phyloP scores from a whole-genome alignment of 2,113 vertebrate genomes.

The Excalfactoria chinensis region DNA sequence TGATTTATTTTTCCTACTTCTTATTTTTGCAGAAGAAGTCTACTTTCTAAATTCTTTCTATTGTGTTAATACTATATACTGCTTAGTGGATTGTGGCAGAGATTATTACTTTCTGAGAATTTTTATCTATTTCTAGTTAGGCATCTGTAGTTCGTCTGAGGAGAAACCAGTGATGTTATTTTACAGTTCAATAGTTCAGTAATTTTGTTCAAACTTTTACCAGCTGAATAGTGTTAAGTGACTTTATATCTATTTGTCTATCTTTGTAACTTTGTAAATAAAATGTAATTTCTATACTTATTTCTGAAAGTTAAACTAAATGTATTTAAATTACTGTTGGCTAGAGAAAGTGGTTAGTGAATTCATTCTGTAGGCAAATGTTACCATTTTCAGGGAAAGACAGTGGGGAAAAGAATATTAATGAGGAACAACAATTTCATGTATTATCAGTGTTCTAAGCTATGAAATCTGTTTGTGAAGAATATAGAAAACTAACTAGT shows the following conservation, averaged over 20 bases:
- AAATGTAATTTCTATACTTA: background rate
- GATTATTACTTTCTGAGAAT: background rate
- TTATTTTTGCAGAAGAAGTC: constrained; percentile 23
- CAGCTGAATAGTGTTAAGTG: background rate
- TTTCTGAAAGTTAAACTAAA: background rate
- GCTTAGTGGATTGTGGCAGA: constrained; percentile 7
- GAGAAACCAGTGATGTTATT: background rate
- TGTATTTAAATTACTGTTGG: background rate
- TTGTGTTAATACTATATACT: background rate
- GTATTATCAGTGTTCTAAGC: background rate
- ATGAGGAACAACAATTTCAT: background rate
- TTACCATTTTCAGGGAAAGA: background rate
- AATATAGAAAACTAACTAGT: background rate
- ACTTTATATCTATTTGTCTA: background rate
- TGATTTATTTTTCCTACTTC: constrained; percentile 14
- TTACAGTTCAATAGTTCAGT: background rate
- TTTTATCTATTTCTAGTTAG: background rate
- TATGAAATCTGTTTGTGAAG: background rate
- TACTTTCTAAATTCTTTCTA: constrained; percentile 19
- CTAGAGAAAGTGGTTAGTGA: background rate
- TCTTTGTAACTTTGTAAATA: background rate
- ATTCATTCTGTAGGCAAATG: background rate
- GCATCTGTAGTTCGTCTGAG: background rate
- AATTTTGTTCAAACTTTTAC: background rate
- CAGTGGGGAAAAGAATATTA: background rate